Percentiles rank a stretch among this genome's conserved stretches.
phyloP scores from a whole-genome alignment of 2,888 invertebrate species.

The Pycnomerus fuliginosus region DNA sequence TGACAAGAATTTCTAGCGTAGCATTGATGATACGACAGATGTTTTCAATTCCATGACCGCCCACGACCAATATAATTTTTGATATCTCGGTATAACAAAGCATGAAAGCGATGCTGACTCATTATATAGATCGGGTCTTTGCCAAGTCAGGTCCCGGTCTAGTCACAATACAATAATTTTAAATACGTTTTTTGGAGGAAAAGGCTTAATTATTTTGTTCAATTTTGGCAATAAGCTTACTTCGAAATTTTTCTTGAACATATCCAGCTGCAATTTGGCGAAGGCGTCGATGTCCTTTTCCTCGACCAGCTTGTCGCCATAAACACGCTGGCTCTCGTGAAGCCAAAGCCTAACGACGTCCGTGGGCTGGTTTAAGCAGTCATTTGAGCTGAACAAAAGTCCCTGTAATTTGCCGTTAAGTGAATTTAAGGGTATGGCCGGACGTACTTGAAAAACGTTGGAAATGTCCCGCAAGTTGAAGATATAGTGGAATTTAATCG shows the following conservation, averaged over 20 bases:
- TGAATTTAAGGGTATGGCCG: too few relatives aligned
- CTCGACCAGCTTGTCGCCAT: slow-evolving; percentile 90
- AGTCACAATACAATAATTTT: too few relatives aligned
- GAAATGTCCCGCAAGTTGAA: slow-evolving; percentile 94
- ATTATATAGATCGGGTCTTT: too few relatives aligned
- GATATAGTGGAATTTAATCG: slow-evolving; percentile 94
- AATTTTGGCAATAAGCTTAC: slow-evolving; percentile 42
- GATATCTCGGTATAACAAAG: too few relatives aligned
- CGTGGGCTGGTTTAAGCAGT: slow-evolving; percentile 75
- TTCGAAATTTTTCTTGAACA: slow-evolving; percentile 91
- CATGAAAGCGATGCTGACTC: background rate
- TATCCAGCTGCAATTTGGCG: slow-evolving; percentile 83
- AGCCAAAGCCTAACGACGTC: slow-evolving; percentile 90
- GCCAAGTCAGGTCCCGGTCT: too few relatives aligned
- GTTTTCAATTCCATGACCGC: too few relatives aligned
- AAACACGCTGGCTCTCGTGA: slow-evolving; percentile 92
- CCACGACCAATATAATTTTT: too few relatives aligned
- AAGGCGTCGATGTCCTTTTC: slow-evolving; percentile 91
- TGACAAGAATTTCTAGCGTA: too few relatives aligned
- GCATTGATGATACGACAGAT: too few relatives aligned
- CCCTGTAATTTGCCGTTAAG: slow-evolving; percentile 78
- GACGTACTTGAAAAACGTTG: slow-evolving; percentile 87
- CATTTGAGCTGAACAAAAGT: slow-evolving; percentile 84
- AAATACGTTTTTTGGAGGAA: too few relatives aligned
- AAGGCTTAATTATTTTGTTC: too few relatives aligned